Evolutionary conservation across 2,113 vertebrate genomes (phyloP).

Genomic region (Tupaia chinensis): DNA sequence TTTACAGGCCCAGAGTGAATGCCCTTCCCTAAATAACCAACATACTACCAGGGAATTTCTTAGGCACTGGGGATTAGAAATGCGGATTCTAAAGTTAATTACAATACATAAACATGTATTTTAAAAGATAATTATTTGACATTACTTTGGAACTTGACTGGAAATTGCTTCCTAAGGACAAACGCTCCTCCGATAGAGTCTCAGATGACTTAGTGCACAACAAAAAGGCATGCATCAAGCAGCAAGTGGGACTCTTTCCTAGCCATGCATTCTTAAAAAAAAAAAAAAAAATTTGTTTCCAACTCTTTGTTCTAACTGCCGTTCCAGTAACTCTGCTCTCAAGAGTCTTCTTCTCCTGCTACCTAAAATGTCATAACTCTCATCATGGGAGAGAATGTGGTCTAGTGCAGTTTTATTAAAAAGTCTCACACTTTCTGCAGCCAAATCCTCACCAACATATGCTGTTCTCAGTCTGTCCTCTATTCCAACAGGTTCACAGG

Average conservation of each 20-base stretch:
- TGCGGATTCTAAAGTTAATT: conserved; percentile 73
- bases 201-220: conserved; percentile 57
- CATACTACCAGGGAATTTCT: conserved; percentile 70
- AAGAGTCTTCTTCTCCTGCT: conserved; percentile 53
- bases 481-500: conserved; percentile 58
- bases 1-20: conserved; percentile 73
- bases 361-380: conserved; percentile 65
- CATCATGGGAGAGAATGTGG: conserved; percentile 54
- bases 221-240: conserved; percentile 46
- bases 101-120: conserved; percentile 76
- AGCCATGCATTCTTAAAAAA: not conserved
- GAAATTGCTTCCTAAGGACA: conserved; percentile 79
- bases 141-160: conserved; percentile 77
- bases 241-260: conserved; percentile 5
- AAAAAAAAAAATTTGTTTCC: conserved; percentile 6
- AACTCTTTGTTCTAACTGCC: conserved; percentile 45
- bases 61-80: conserved; percentile 68
- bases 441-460: conserved; percentile 58
- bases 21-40: conserved; percentile 65
- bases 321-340: conserved; percentile 45
- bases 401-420: conserved; percentile 72
- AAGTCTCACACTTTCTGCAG: conserved; percentile 60
- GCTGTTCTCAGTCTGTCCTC: conserved; percentile 48
- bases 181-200: conserved; percentile 30
- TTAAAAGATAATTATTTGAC: conserved; percentile 81